Evolutionary conservation across 2,113 vertebrate species (phyloP), one percentile per base, ranked within the genome.

Genomic region (mouse (Mus musculus)): DNA sequence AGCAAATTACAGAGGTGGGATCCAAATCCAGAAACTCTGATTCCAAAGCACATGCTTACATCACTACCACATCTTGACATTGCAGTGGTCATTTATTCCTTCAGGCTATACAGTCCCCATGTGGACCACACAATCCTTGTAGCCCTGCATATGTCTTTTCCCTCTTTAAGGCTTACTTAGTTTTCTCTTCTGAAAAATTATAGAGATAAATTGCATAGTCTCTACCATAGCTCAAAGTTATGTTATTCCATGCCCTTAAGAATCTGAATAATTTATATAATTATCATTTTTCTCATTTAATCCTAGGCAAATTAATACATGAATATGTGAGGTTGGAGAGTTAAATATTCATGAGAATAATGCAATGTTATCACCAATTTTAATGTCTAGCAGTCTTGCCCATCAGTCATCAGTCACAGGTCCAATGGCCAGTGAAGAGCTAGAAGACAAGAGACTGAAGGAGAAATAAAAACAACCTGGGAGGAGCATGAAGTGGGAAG

Each of bases 221-320:
- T 88, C 72, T 19, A 78, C n/a, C 36, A 63, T 36, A 1, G 16
- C 49, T 87, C 39, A 84, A 73, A 82, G 24, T 6, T 87, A 4
- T 73, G 26, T 69, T 84, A 77, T 63, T 93, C 73, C n/a, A 16
- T 39, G 30, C 26, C 39, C 19, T 19, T 91, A 61, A 71, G 20
- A 71, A 6, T 19, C 63, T 46, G 14, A 30, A 65, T 16, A 26
- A 52, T 67, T 95, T 63, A 65, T 61, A 59, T 92, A 52, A 72
- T 82, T 61, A 84, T 56, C 33, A 63, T 80, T 65, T 71, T 71
- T 81, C 88, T 65, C 42, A 84, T 52, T 96, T 63, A 80, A 26
- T 69, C 16, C 67, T 86, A 87, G 82, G 14, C 90, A 94, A 95
- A 84, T 91, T 71, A 92, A 77, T 3, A 17, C 49, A 81, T 93